A percentile compares a stretch with the other conserved stretches of the same genome.
Evolutionary conservation across 2,797 vertebrate genomes (phyloP).

Genomic region (Galagoides demidoff): DNA sequence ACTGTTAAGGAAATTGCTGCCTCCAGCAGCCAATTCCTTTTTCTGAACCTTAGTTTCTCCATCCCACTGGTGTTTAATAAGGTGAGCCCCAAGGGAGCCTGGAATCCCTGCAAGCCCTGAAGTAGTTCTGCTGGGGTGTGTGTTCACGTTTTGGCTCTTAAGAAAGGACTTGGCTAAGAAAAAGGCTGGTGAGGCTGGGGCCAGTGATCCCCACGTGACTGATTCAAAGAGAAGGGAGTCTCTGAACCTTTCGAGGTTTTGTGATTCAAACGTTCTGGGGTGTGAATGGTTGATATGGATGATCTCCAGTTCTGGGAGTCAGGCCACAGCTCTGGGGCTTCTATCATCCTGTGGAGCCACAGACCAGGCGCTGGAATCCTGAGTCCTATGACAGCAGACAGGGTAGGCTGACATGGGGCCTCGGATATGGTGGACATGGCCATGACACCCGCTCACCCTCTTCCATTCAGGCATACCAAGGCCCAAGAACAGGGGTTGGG

Average conservation of each 20-base stretch:
- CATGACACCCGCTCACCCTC: accelerated
- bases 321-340: background rate
- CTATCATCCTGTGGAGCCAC: background rate
- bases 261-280: background rate
- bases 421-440: background rate
- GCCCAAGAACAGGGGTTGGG: background rate
- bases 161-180: background rate
- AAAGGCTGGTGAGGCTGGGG: background rate
- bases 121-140: background rate
- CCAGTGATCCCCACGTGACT: background rate
- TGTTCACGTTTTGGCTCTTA: background rate
- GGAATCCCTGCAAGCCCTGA: background rate
- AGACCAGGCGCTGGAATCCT: background rate
- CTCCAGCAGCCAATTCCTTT: background rate
- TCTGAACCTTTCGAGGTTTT: background rate
- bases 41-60: background rate
- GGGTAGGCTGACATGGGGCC: background rate
- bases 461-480: background rate
- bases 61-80: background rate
- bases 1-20: background rate
- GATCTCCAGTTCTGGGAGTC: background rate
- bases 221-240: background rate
- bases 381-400: background rate
- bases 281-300: background rate
- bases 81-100: background rate